These are phyloP conservation scores for Drosophila hamatofila DNA, from an alignment of 2,888 invertebrate genomes.

Conservation along the genomic window DNA sequence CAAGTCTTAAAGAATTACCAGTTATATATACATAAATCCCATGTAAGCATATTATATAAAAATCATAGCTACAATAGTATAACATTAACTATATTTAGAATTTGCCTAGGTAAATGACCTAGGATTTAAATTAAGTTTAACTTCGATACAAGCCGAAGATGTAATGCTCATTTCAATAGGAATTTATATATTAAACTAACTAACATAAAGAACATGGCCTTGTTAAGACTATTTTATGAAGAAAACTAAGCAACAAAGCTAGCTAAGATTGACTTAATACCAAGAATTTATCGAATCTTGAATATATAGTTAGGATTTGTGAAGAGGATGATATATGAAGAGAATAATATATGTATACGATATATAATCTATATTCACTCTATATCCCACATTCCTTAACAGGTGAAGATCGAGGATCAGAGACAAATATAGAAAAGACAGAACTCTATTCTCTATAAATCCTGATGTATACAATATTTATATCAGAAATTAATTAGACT, in stretches of 20 bases:
- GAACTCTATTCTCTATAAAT: not conserved
- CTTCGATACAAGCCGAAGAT: not conserved
- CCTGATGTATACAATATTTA: not conserved
- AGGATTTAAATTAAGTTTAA: not conserved
- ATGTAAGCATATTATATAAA: not conserved
- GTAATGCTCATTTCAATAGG: not conserved
- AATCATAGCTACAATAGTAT: slow-evolving; percentile 35
- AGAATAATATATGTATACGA: too few species aligned
- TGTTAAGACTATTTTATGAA: not conserved
- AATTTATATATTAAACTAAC: not conserved
- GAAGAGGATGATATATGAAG: not conserved
- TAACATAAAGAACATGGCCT: not conserved
- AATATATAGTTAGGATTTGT: not conserved
- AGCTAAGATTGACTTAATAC: too few species aligned
- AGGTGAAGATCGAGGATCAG: not conserved
- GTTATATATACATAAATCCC: not conserved
- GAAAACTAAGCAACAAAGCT: not conserved
- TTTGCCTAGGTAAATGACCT: slow-evolving; percentile 47
- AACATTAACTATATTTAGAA: slow-evolving; percentile 59
- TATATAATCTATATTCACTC: too few species aligned
- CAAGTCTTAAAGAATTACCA: not conserved
- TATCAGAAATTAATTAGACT: not conserved
- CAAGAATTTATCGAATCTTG: not conserved
- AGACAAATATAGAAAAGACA: not conserved
- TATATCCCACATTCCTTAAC: not conserved